A percentile compares a stretch with the other conserved stretches of the same genome.
Evolutionary conservation across 2,113 vertebrate genomes (phyloP).

Genomic region (Pangasianodon gigas): DNA sequence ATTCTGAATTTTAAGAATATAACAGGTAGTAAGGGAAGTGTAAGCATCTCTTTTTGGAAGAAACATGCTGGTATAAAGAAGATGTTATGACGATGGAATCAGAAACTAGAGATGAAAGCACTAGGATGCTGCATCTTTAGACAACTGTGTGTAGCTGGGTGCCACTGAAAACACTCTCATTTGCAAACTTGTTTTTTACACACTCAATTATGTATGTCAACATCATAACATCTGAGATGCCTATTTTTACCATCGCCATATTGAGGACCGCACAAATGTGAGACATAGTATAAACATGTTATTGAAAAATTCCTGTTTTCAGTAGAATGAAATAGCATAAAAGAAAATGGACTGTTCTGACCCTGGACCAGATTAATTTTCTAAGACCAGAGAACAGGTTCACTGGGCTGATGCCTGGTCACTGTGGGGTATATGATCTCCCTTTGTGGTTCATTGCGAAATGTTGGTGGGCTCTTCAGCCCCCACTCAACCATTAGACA

Average conservation of each 20-base stretch:
- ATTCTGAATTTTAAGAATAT: slow-evolving; percentile 41
- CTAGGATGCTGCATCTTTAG: slow-evolving; percentile 66
- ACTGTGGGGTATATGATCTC: slow-evolving; percentile 95
- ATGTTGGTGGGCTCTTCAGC: slow-evolving; percentile 90
- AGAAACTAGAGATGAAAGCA: slow-evolving; percentile 76
- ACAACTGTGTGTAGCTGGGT: slow-evolving; percentile 68
- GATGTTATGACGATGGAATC: slow-evolving; percentile 71
- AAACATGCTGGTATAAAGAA: slow-evolving; percentile 67
- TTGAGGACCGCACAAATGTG: not conserved
- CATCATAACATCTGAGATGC: not conserved
- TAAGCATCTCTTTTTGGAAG: slow-evolving; percentile 64
- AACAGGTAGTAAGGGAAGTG: slow-evolving; percentile 37
- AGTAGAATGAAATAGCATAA: not conserved
- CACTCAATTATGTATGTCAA: not conserved
- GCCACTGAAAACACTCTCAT: slow-evolving; percentile 67
- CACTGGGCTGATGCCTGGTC: slow-evolving; percentile 87
- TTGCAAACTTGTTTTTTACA: slow-evolving; percentile 67
- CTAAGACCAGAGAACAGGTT: slow-evolving; percentile 92
- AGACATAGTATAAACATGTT: not conserved
- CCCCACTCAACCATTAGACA: slow-evolving; percentile 94
- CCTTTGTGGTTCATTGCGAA: slow-evolving; percentile 97
- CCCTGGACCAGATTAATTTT: slow-evolving; percentile 47
- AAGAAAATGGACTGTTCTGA: slow-evolving; percentile 59
- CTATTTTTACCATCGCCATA: not conserved
- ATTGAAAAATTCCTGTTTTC: not conserved